Evolutionary conservation across 2,797 vertebrate species (phyloP).

Genomic region (Sphenodon punctatus): DNA sequence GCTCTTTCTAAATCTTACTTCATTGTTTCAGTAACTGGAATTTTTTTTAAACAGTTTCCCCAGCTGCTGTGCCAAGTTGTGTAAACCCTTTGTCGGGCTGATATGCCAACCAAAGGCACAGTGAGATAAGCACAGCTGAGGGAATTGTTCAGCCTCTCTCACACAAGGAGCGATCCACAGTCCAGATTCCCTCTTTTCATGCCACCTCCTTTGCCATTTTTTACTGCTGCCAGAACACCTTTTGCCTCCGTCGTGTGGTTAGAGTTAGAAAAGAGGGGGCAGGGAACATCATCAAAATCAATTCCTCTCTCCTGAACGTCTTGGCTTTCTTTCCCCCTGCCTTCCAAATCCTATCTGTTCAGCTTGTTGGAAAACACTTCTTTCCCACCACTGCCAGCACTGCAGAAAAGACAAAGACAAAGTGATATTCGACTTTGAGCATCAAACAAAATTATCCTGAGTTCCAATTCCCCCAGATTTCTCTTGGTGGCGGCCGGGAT

Average conservation of each 20-base stretch:
- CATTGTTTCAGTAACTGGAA: slow-evolving; percentile 68
- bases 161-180: background rate
- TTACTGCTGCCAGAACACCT: background rate
- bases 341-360: background rate
- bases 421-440: background rate
- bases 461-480: background rate
- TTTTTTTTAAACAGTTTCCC: slow-evolving; percentile 59
- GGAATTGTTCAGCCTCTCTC: slow-evolving; percentile 55
- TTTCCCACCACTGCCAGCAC: background rate
- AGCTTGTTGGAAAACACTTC: background rate
- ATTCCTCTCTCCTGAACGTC: background rate
- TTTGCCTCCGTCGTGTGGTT: slow-evolving; percentile 12
- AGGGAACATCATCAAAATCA: too few relatives aligned
- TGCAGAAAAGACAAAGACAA: background rate
- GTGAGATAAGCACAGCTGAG: slow-evolving; percentile 67
- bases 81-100: slow-evolving; percentile 69
- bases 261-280: background rate
- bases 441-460: background rate
- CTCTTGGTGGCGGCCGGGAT: background rate
- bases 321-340: background rate
- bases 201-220: background rate
- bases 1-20: slow-evolving; percentile 35
- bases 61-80: slow-evolving; percentile 35
- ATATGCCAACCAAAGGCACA: slow-evolving; percentile 60
- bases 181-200: slow-evolving; percentile 3